Evolutionary conservation across 2,113 vertebrate genomes (phyloP), one percentile per base, ranked within the genome.

Genomic region (Agapornis roseicollis): DNA sequence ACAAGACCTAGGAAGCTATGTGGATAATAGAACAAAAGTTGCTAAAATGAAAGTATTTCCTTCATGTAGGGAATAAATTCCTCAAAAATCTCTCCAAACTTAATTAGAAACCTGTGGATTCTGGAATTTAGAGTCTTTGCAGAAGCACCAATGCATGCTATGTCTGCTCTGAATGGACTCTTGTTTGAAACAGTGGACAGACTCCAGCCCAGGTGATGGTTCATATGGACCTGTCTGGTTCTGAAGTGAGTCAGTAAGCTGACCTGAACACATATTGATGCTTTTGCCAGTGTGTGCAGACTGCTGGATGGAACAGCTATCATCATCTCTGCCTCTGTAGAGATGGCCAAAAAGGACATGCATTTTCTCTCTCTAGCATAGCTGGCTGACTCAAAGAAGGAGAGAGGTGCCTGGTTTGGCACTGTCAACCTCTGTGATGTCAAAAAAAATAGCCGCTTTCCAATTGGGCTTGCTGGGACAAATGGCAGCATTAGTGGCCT

Each of bases 321-420:
- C 31, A 42, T 19, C 31, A 79, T 17, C n/a, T 39, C 33, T 35
- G 10, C 11, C 53, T 52, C 39, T 28, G 17, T 5, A 37, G 29
- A 33, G 10, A 7, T 29, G 25, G 25, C n/a, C 53, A 18, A 29
- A 56, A 78, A 10, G 28, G 18, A 42, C 10, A 7, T 1, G 2
- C 11, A 6, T 44, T 63, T 44, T 49, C 42, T 58, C 10, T 46
- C 13, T 49, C 17, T 24, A 42, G 10, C 0, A 0, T 23, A 28
- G 41, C n/a, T 39, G 23, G 17, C 50, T 56, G 37, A 25, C 44
- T 39, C 64, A 60, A 41, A 70, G 20, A 17, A 52, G 19, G 8
- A 68, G 19, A 70, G 33, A 35, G 35, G 7, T 2, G 2, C 23
- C 31, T 50, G 10, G 3, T 56, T 55, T 72, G 63, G 35, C 10